Base-by-base conservation (phyloP, 2,888 invertebrate genomes). In the Agrotis clavis region DNA sequence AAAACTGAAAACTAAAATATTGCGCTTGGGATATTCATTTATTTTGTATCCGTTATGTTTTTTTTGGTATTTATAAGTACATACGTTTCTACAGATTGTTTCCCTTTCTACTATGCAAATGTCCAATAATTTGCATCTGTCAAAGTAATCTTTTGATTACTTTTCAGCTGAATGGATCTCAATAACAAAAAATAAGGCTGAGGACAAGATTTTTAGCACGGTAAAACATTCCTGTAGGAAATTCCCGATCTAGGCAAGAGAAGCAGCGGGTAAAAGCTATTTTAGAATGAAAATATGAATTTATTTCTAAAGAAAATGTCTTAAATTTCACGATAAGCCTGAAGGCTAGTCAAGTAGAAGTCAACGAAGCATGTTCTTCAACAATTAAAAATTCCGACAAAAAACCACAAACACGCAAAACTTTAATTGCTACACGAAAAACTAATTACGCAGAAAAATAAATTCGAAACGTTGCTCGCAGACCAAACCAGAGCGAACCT, bases 1-100 rank as follows among this genome's bases (percentile, higher is more conserved):
- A 66, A 60, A 72, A 79, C 11, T 71, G 1, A 7, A 48, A 66
- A 53, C 57, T 56, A 63, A 59, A 59, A 61, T 47, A n/a, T 50
- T 25, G 9, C 30, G n/a, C n/a, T 14, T 45, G 6, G 16, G 16
- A 48, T 30, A 61, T 50, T 45, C 0, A 54, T 67, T 53, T 18
- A 18, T 16, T 48, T 25, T 25, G 1, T 25, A 25, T 25, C 41
- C 9, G 11, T 41, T 41, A 9, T 41, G 41, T 41, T 41, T 35
- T 41, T 41, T 9, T 0, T 11, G 1, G 6, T 7, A 18, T 47
- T n/a, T 48, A 7, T 18, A 48, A 48, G 48, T 18, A 18, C n/a
- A 51, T 7, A 21, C 4, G 9, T 41, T 41, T 41, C 41, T 41
- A 41, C 11, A 41, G 4, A 1, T 41, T 41, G 9, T 41, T 41